Evolutionary conservation across 2,888 invertebrate species (phyloP).

Genomic region (Parnassius mnemosyne): DNA sequence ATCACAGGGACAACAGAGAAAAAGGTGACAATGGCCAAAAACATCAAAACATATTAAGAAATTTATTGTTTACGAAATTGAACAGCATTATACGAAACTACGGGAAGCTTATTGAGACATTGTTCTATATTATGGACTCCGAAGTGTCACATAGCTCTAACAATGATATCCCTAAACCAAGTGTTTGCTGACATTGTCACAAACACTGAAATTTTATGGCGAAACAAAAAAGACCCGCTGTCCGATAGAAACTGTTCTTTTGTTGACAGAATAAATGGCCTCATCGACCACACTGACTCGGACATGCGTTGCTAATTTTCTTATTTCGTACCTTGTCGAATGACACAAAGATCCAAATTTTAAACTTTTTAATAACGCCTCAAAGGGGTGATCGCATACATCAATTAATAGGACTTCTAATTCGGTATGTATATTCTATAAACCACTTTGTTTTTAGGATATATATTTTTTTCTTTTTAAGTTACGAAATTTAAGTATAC

Average conservation of each 20-base stretch:
- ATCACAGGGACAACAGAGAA: constrained; percentile 54
- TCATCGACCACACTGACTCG: constrained; percentile 65
- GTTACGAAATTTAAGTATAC: too few species aligned
- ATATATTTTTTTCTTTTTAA: too few species aligned
- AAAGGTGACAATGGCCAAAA: constrained; percentile 55
- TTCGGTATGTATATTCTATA: too few species aligned
- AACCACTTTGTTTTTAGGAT: too few species aligned
- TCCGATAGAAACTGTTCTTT: constrained; percentile 36
- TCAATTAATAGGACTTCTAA: too few species aligned
- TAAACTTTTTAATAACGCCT: constrained; percentile 34
- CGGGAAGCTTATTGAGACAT: constrained; percentile 61
- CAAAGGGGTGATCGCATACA: constrained; percentile 7
- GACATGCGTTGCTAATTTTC: constrained; percentile 73
- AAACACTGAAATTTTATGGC: constrained; percentile 43
- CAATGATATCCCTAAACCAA: constrained; percentile 41
- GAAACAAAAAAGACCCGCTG: constrained; percentile 37
- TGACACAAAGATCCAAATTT: constrained; percentile 36
- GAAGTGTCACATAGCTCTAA: constrained; percentile 45
- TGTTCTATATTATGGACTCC: constrained; percentile 48
- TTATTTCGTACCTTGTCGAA: constrained; percentile 52
- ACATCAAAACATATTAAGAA: constrained; percentile 78
- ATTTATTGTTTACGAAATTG: constrained; percentile 70
- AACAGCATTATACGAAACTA: constrained; percentile 58
- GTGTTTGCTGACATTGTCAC: constrained; percentile 55
- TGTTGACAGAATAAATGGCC: constrained; percentile 58